Percentiles rank a stretch among this genome's conserved stretches.
phyloP scores from a whole-genome alignment of 1,140 invertebrate species.

The Drosophila novamexicana region DNA sequence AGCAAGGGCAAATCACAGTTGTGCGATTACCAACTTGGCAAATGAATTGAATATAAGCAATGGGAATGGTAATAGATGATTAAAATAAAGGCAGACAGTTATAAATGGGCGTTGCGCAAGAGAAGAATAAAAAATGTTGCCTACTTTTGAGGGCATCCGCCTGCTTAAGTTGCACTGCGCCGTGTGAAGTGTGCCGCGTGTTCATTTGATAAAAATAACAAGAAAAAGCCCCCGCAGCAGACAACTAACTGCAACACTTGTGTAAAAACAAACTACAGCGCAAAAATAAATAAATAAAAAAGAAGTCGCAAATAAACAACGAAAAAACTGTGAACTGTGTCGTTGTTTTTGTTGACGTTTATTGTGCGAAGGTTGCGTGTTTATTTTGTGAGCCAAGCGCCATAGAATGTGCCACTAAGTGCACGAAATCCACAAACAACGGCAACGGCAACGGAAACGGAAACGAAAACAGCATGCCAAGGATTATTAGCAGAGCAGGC shows the following conservation, averaged over 20 bases:
- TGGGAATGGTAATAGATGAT: conserved; percentile 30
- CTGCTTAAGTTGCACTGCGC: conserved; percentile 1
- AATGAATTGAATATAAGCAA: conserved; percentile 68
- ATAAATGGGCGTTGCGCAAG: conserved; percentile 18
- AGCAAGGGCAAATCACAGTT: conserved; percentile 56
- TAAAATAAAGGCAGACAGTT: conserved; percentile 8
- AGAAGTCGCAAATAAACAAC: conserved; percentile 19
- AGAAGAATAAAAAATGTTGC: conserved; percentile 39
- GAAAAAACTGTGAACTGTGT: conserved; percentile 23
- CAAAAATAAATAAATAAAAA: conserved; percentile 10
- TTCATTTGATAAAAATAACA: conserved; percentile 58
- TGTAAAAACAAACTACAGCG: conserved; percentile 26
- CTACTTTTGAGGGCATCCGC: conserved; percentile 44
- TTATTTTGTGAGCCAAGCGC: conserved; percentile 35
- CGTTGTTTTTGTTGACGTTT: neutral
- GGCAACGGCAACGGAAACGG: conserved; percentile 9
- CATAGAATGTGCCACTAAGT: conserved; percentile 66
- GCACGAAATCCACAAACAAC: conserved; percentile 56
- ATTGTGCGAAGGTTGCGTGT: conserved; percentile 38
- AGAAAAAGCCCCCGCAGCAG: conserved; percentile 42
- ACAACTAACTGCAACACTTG: conserved; percentile 40
- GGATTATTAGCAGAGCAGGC: conserved; percentile 23
- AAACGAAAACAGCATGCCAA: conserved; percentile 22
- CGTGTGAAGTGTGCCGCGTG: conserved; percentile 17
- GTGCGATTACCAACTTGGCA: conserved; percentile 56